Percentiles rank a stretch among this genome's conserved stretches.
Evolutionary conservation across 2,797 vertebrate species (phyloP).

Genomic region (Poeciliopsis presidionis): DNA sequence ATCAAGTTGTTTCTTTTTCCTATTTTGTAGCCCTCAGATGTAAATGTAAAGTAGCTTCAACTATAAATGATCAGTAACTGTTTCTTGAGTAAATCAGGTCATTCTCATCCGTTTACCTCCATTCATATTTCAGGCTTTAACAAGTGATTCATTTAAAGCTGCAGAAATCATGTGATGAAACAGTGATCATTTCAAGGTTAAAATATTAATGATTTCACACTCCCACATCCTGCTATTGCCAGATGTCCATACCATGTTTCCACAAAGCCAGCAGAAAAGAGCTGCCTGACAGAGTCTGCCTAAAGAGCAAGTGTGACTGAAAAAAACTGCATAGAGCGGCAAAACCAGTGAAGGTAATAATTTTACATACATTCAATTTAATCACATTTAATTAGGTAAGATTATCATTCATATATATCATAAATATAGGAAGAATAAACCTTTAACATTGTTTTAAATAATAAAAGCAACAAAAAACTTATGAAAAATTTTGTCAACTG

Average conservation of each 20-base stretch:
- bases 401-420: background rate
- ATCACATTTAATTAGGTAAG: background rate
- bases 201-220: constrained; percentile 34
- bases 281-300: constrained; percentile 1
- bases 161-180: constrained; percentile 4
- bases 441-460: background rate
- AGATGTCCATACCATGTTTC: constrained; percentile 9
- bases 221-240: constrained; percentile 17
- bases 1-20: background rate
- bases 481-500: background rate
- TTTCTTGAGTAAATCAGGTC: background rate
- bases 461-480: background rate
- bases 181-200: constrained; percentile 30
- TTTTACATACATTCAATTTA: background rate
- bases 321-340: background rate
- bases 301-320: background rate
- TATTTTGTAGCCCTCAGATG: background rate
- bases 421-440: background rate
- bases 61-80: background rate
- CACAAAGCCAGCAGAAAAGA: constrained; percentile 9
- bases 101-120: background rate
- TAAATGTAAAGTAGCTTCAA: background rate
- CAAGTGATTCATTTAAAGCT: background rate
- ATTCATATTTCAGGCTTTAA: background rate
- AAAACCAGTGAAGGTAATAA: background rate